phyloP scores from a whole-genome alignment of 2,797 vertebrate species.

The Enteromius fasciolatus region DNA sequence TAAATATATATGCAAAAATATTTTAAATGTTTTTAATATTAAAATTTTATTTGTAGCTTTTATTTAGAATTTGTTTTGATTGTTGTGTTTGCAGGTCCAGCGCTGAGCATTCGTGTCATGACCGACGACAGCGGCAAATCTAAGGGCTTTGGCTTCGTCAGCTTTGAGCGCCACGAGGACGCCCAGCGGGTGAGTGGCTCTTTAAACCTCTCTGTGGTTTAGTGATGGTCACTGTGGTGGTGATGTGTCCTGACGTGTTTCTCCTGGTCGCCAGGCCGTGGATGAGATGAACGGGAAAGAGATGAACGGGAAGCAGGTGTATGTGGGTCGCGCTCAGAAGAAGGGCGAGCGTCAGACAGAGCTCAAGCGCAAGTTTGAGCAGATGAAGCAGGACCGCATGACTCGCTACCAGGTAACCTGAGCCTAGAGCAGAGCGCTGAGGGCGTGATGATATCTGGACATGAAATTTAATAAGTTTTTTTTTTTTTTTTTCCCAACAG shows the following conservation, averaged over 20 bases:
- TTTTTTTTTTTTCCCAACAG: slow-evolving; percentile 72
- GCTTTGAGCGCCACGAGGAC: slow-evolving; percentile 96
- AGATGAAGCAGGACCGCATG: slow-evolving; percentile 98
- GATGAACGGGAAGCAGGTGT: slow-evolving; percentile 92
- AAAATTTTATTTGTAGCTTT: too few relatives aligned
- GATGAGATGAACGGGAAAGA: slow-evolving; percentile 99
- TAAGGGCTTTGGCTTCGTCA: slow-evolving; percentile 96
- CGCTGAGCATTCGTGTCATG: slow-evolving; percentile 96
- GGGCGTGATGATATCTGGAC: too few relatives aligned
- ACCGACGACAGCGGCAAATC: slow-evolving; percentile 92
- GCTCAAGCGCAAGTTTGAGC: slow-evolving; percentile 96
- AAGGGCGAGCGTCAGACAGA: slow-evolving; percentile 96
- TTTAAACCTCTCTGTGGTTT: neutral
- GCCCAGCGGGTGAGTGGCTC: slow-evolving; percentile 86
- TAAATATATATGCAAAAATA: too few relatives aligned
- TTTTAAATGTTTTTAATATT: too few relatives aligned
- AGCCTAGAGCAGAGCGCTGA: too few relatives aligned
- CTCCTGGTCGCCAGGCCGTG: slow-evolving; percentile 81
- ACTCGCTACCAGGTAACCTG: slow-evolving; percentile 92
- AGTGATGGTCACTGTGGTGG: neutral
- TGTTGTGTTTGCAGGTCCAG: slow-evolving; percentile 77
- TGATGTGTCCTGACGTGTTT: neutral
- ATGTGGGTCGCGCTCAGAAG: slow-evolving; percentile 95
- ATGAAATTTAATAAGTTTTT: too few relatives aligned
- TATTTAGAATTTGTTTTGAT: too few relatives aligned